Percentiles rank a stretch among this genome's conserved stretches.
Conservation (phyloP, 2,797 vertebrate species). For the Labroides dimidiatus region DNA sequence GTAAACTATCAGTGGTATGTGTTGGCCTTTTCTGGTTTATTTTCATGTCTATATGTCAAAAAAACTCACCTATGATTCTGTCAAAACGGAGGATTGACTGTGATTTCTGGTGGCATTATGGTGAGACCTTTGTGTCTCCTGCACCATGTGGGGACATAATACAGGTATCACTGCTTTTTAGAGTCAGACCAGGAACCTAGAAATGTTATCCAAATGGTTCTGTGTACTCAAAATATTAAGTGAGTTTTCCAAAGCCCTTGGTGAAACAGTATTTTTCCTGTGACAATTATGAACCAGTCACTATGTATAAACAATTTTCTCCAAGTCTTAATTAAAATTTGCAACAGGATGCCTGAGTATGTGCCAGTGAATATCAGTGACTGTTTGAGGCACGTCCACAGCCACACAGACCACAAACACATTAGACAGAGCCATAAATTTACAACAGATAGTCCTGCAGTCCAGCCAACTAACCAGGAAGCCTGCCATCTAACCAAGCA, state of each 20-base stretch:
- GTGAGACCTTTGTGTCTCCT: no score
- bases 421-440: slow-evolving; percentile 56
- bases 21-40: no score
- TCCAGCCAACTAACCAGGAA: slow-evolving; percentile 61
- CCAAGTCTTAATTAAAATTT: slow-evolving; percentile 22
- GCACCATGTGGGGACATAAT: no score
- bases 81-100: no score
- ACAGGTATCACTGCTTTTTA: not conserved
- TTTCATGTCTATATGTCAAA: no score
- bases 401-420: slow-evolving; percentile 50
- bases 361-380: slow-evolving; percentile 47
- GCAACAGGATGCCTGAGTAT: slow-evolving; percentile 34
- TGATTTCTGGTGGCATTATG: no score
- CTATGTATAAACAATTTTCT: not conserved
- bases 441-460: slow-evolving; percentile 52
- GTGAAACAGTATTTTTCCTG: not conserved
- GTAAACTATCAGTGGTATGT: no score
- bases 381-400: slow-evolving; percentile 47
- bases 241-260: not conserved
- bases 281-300: not conserved
- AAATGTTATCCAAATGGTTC: no score
- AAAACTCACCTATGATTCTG: no score
- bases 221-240: not conserved
- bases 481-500: slow-evolving; percentile 60
- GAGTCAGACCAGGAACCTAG: not conserved